Base-by-base conservation (phyloP, 2,888 invertebrate species). In the Cephus nigrinus region DNA sequence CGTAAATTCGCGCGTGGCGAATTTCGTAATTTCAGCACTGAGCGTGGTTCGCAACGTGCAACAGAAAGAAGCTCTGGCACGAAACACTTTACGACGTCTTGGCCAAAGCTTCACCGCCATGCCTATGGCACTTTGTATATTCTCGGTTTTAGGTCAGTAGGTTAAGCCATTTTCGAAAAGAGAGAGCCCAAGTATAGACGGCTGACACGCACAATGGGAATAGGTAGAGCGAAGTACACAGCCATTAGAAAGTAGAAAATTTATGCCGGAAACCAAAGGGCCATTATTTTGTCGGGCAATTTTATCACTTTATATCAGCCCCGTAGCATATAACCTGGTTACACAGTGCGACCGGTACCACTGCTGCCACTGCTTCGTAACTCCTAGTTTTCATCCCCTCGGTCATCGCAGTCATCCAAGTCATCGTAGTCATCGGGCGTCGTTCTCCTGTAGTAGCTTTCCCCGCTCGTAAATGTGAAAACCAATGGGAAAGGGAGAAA, bases 101-200 rank as follows among this genome's bases (percentile, higher is more conserved):
- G 40, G 40, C 40, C 40, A 55, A 23, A 55, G 40, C 40, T 55
- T 23, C 40, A 55, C 40, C 40, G 40, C 40, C 40, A 55, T 55
- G 40, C 40, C 40, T 55, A 55, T 55, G 40, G 5, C 5, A 55
- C 40, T 55, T 55, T 55, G 40, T 55, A 55, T 55, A 55, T n/a
- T 80, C 77, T 76, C 80, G 82, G 84, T 82, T 88, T 86, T 87
- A 86, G 87, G 86, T 86, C 86, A 87, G 80, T 88, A 85, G 88
- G 88, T 86, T 83, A 84, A 76, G 80, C 40, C 40, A 55, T 55
- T 76, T 76, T 55, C 5, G 40, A 55, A 55, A 55, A 55, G 23
- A 55, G 40, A 55, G 40, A 55, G 40, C 23, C 40, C 40, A 55
- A 55, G 40, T 55, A 55, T 55, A 55, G 40, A 55, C 23, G 40